Evolutionary conservation across 2,113 vertebrate species (phyloP), one percentile per base, ranked within the genome.

Genomic region (Glareola pratincola): DNA sequence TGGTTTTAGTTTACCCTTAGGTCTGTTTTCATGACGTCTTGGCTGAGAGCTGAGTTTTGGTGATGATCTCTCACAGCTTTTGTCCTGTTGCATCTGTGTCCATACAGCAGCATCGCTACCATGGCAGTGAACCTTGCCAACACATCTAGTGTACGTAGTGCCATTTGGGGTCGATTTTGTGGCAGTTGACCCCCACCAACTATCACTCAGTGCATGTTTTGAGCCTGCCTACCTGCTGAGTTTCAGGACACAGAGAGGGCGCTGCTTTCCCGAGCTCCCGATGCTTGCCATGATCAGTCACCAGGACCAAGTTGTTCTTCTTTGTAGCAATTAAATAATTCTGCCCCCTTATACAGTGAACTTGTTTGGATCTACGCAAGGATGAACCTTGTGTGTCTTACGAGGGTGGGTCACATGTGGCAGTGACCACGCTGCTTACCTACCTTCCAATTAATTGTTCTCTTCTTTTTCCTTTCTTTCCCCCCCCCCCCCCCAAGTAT

Each of bases 141-240:
- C 26, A 14, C 3, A 1, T 21, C 21, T 36, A 22, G 7, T 10
- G 22, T 36, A 39, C 0, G 0, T 41, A 47, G 14, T 51, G 51
- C 11, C 8, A 0, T 69, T 91, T 1, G 3, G 59, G 36, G 51
- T 54, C 0, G 0, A n/a, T 39, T 6, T n/a, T 71, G 41, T 2
- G 1, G 21, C 34, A 39, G 34, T 2, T 73, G 68, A 69, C 7
- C 26, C 64, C 5, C 14, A 48, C 8, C 15, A 72, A n/a, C 16
- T n/a, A 37, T 22, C 34, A 60, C 23, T 27, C 43, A 36, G 16
- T 9, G 16, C 36, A 32, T 85, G 53, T 94, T 89, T 88, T 64
- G 39, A 37, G 39, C 43, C 57, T 86, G 48, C 14, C 8, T 6
- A 59, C 45, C 22, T 1, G 0, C 10, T 27, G 32, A 6, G 10